These are phyloP conservation scores for Acleris holmiana DNA, from an alignment of 2,888 invertebrate species.

Conservation along the genomic window DNA sequence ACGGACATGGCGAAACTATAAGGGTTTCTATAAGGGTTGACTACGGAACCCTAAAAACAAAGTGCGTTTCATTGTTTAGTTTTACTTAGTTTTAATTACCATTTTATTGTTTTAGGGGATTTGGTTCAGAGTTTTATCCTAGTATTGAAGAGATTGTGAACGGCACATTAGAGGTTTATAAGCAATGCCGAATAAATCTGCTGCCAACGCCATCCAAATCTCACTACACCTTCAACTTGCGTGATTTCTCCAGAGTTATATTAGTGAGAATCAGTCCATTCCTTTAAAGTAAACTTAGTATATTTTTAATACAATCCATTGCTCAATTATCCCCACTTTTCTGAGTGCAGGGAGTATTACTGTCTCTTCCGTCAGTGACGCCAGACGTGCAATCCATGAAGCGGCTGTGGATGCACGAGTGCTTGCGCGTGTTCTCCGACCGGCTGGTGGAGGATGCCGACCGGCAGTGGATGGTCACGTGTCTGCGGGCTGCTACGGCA, in stretches of 20 bases:
- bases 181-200: conserved; percentile 91
- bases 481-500: conserved; percentile 86
- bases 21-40: too few relatives aligned
- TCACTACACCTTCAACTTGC: conserved; percentile 96
- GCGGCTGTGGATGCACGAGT: conserved; percentile 97
- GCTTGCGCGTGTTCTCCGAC: conserved; percentile 96
- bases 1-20: too few relatives aligned
- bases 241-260: conserved; percentile 97
- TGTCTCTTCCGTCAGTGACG: conserved; percentile 96
- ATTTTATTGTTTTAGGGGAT: conserved; percentile 86
- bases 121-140: conserved; percentile 96
- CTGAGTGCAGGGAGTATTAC: conserved; percentile 89
- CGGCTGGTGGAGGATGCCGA: conserved; percentile 94
- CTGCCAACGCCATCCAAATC: conserved; percentile 97
- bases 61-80: too few relatives aligned
- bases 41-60: too few relatives aligned
- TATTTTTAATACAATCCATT: too few relatives aligned
- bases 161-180: conserved; percentile 95
- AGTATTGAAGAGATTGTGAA: conserved; percentile 94
- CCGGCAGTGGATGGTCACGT: conserved; percentile 90
- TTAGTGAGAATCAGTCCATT: conserved; percentile 75
- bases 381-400: conserved; percentile 94
- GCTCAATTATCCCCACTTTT: background rate
- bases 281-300: too few relatives aligned
- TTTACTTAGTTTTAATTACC: too few relatives aligned